Percentiles rank a stretch among this genome's conserved stretches.
Conservation (phyloP, 2,113 vertebrate species). For the Zosterops hypoxanthus region DNA sequence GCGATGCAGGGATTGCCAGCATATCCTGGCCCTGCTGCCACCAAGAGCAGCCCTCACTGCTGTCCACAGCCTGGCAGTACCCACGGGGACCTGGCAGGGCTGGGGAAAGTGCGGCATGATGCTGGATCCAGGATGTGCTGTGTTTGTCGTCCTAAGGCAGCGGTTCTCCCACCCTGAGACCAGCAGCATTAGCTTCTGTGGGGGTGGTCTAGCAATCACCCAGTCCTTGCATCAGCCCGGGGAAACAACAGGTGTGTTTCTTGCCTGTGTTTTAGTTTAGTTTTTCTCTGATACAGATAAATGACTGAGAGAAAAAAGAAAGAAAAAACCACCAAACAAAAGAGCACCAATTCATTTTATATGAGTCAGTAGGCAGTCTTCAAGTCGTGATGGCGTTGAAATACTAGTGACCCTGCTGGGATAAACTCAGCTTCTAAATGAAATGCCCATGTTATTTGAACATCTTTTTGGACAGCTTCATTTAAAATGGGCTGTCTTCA, state of each 20-base stretch:
- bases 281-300: background rate
- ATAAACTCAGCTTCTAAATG: background rate
- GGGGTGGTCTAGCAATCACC: background rate
- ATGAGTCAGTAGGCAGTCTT: background rate
- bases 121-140: accelerated
- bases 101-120: background rate
- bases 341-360: background rate
- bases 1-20: background rate
- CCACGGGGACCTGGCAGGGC: accelerated
- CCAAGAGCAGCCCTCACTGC: background rate
- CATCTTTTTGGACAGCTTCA: background rate
- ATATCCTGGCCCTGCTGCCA: background rate
- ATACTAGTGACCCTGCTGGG: background rate
- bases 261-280: background rate
- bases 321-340: background rate
- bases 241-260: background rate
- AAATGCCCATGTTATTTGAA: background rate
- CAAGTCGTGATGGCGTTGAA: background rate
- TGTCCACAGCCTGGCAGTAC: background rate
- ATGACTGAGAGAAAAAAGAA: background rate
- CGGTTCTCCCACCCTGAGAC: accelerated
- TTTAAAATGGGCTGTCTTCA: background rate
- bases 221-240: background rate
- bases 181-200: background rate
- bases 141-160: background rate